These are phyloP conservation scores for Emydoidea blandingii DNA, from an alignment of 2,797 vertebrate species.

Conservation along the genomic window DNA sequence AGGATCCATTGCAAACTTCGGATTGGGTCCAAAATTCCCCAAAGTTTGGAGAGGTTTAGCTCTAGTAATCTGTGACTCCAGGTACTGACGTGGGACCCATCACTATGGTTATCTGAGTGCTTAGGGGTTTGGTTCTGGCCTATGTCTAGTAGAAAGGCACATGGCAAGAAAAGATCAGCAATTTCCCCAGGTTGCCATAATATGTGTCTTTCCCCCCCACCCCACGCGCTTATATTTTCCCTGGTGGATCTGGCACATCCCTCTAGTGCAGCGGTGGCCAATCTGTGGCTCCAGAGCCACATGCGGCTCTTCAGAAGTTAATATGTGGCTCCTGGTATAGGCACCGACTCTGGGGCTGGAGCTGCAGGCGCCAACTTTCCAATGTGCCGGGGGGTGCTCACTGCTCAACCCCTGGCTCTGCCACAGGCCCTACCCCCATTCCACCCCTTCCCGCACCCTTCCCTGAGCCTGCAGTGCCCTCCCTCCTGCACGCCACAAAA, in stretches of 20 bases:
- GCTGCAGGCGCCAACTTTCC: no score
- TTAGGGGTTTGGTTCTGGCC: not conserved
- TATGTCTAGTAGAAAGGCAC: not conserved
- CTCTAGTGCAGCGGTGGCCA: not conserved
- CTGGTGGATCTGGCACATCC: not conserved
- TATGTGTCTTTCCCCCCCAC: not conserved
- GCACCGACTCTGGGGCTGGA: accelerated
- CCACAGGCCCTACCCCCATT: no score
- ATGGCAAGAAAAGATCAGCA: not conserved
- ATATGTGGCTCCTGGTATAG: no score
- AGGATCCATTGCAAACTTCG: accelerated
- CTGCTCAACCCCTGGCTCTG: no score
- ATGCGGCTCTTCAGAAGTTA: no score
- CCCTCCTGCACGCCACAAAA: no score
- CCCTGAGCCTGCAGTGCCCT: no score
- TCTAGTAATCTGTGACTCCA: not conserved
- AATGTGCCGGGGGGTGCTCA: no score
- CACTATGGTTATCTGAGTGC: not conserved
- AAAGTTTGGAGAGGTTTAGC: not conserved
- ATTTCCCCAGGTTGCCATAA: not conserved
- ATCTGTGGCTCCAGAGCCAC: no score
- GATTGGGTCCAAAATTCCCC: not conserved
- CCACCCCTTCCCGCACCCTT: no score
- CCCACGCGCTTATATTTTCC: not conserved
- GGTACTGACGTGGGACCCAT: not conserved